Percentiles rank a stretch among this genome's conserved stretches.
Conservation (phyloP, 2,888 invertebrate species). For the Drosophila anomelani region DNA sequence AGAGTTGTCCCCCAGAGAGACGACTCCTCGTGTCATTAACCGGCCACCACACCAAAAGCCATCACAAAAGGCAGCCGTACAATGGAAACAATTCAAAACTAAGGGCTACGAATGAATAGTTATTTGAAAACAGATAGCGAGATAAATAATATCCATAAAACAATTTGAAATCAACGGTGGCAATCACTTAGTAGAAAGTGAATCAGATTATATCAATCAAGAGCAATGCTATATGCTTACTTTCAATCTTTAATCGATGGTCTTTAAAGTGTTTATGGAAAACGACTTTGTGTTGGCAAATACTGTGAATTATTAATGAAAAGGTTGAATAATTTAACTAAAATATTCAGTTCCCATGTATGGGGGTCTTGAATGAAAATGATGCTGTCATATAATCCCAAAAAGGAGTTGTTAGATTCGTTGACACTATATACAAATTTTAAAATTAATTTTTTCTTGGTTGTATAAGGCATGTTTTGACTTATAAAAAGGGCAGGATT, state of each 20-base stretch:
- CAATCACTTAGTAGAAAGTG: slow-evolving; percentile 15
- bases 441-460: background rate
- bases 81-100: slow-evolving; percentile 33
- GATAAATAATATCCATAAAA: background rate
- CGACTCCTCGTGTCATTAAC: slow-evolving; percentile 65
- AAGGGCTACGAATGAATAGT: background rate
- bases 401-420: background rate
- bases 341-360: background rate
- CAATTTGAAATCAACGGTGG: background rate
- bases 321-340: background rate
- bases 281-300: background rate
- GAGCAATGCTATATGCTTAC: too few relatives aligned
- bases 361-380: background rate
- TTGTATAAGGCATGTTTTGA: background rate
- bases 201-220: slow-evolving; percentile 11
- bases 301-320: background rate
- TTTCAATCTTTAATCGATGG: background rate
- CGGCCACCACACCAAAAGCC: slow-evolving; percentile 40
- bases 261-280: background rate
- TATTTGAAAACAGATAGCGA: background rate
- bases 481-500: background rate
- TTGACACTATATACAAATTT: background rate
- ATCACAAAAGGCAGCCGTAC: slow-evolving; percentile 26
- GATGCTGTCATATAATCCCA: background rate
- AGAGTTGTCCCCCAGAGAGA: slow-evolving; percentile 25